These are phyloP conservation scores for roundworm (Caenorhabditis elegans) DNA, from an alignment of 1,140 invertebrate genomes.

Conservation along the genomic window DNA sequence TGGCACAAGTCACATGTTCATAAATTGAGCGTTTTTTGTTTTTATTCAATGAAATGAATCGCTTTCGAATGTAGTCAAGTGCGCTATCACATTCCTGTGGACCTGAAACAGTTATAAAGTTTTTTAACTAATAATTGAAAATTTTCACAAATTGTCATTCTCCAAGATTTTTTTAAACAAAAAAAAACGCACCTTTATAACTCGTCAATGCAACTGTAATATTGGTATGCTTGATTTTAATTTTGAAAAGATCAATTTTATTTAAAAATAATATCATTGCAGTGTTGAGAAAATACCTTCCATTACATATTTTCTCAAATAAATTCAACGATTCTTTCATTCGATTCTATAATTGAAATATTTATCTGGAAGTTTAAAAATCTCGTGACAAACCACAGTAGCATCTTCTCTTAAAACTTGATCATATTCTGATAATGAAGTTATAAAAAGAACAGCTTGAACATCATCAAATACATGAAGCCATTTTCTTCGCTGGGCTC, in stretches of 20 bases:
- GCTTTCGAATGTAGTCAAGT: conserved; percentile 64
- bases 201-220: conserved; percentile 46
- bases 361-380: not conserved
- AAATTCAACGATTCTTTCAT: conserved; percentile 66
- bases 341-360: conserved; percentile 58
- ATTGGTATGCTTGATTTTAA: conserved; percentile 56
- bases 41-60: conserved; percentile 61
- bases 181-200: conserved; percentile 48
- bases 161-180: too few species aligned
- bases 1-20: conserved; percentile 67
- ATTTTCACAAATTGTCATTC: too few species aligned
- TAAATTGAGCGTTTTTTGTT: conserved; percentile 65
- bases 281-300: conserved; percentile 63
- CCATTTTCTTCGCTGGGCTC: conserved; percentile 63
- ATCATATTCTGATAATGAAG: conserved; percentile 69
- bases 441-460: conserved; percentile 69
- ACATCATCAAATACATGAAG: conserved; percentile 69
- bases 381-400: conserved; percentile 46
- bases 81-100: conserved; percentile 64
- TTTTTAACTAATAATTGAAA: too few species aligned
- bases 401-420: conserved; percentile 68
- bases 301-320: conserved; percentile 65
- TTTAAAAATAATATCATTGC: conserved; percentile 66
- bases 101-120: conserved; percentile 48
- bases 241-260: conserved; percentile 64